Conservation (phyloP, 2,888 invertebrate genomes). For the Tetragonula carbonaria region DNA sequence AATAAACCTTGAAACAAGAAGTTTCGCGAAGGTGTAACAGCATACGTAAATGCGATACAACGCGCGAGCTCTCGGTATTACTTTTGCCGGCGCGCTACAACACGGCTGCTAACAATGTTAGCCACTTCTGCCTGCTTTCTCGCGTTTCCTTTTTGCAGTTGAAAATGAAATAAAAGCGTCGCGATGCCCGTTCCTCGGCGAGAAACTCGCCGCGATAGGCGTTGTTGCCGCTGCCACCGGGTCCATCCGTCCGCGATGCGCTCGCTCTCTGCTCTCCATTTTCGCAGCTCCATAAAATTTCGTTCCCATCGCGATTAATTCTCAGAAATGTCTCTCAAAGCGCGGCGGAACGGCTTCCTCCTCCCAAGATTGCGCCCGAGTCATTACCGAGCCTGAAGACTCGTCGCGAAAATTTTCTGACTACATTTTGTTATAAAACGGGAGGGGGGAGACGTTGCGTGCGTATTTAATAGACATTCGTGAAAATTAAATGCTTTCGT, state of each 20-base stretch:
- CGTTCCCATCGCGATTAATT: constrained; percentile 33
- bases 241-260: not conserved
- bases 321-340: constrained; percentile 21
- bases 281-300: constrained; percentile 31
- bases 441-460: too few relatives aligned
- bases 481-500: not conserved
- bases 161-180: constrained; percentile 53
- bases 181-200: not conserved
- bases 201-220: constrained; percentile 18
- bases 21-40: constrained; percentile 54
- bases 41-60: constrained; percentile 67
- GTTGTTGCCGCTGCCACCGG: not conserved
- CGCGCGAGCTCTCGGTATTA: constrained; percentile 46
- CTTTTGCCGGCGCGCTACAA: constrained; percentile 42
- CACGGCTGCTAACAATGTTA: constrained; percentile 63
- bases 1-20: constrained; percentile 60
- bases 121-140: constrained; percentile 46
- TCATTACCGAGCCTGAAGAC: not conserved
- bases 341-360: not conserved
- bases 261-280: constrained; percentile 24
- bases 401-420: not conserved
- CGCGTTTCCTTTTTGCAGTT: constrained; percentile 46
- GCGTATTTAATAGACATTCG: not conserved
- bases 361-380: not conserved
- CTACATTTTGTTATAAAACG: not conserved